phyloP scores from a whole-genome alignment of 2,888 invertebrate species.

The Eulithis testata region DNA sequence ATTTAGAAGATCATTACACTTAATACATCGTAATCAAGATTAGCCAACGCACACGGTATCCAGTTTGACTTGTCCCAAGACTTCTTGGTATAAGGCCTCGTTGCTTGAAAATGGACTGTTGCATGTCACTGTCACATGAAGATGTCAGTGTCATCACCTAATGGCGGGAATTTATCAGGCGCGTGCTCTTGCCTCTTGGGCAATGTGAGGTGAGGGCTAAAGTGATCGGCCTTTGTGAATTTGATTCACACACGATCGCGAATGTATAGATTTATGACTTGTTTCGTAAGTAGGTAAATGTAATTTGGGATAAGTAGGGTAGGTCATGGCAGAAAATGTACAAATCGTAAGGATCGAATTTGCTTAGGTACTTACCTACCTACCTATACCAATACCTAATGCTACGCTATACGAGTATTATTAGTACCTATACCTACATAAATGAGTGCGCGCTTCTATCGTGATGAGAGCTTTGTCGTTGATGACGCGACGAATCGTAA shows the following conservation, averaged over 20 bases:
- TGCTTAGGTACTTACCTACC: no score
- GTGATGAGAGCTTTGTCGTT: no score
- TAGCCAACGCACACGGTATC: constrained; percentile 25
- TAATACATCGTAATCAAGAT: constrained; percentile 32
- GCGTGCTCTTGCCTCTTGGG: constrained; percentile 33
- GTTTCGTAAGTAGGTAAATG: constrained; percentile 41
- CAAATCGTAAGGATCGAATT: neutral
- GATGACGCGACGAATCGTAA: no score
- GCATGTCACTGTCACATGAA: constrained; percentile 36
- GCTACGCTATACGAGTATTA: no score
- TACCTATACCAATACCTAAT: no score
- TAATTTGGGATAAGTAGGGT: constrained; percentile 32
- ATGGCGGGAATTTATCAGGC: constrained; percentile 37
- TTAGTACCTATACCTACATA: no score
- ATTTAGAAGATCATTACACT: constrained; percentile 34
- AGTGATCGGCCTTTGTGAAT: constrained; percentile 50
- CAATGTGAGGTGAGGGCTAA: constrained; percentile 22
- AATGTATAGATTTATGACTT: constrained; percentile 42
- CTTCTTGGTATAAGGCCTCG: neutral
- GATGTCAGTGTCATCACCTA: constrained; percentile 53
- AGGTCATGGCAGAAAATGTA: constrained; percentile 35
- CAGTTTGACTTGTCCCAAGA: constrained; percentile 24
- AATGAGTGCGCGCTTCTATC: no score
- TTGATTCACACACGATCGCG: constrained; percentile 52
- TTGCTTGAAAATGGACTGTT: constrained; percentile 22